Percentiles rank a stretch among this genome's conserved stretches.
phyloP scores from a whole-genome alignment of 2,113 vertebrate genomes.

The Chaenocephalus aceratus region DNA sequence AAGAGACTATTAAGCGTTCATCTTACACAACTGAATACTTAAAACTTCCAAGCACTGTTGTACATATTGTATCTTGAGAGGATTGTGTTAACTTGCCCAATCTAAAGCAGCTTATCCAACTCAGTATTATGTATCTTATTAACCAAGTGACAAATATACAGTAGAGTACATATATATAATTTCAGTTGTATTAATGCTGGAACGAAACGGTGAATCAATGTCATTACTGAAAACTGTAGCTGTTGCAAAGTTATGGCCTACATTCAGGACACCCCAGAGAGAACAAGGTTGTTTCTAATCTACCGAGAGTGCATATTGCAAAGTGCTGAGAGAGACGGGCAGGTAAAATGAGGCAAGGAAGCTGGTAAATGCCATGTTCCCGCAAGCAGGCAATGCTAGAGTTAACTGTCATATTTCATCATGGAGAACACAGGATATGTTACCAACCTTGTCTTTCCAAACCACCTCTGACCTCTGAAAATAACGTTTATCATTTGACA shows the following conservation, averaged over 20 bases:
- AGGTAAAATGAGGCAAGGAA: not conserved
- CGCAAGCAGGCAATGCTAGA: constrained; percentile 15
- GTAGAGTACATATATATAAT: not conserved
- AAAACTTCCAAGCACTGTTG: constrained; percentile 20
- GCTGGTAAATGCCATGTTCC: constrained; percentile 40
- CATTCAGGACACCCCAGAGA: constrained; percentile 14
- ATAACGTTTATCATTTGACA: constrained; percentile 13
- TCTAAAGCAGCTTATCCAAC: constrained; percentile 27
- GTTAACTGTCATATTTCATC: constrained; percentile 23
- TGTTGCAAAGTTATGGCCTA: not conserved
- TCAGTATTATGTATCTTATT: constrained; percentile 50
- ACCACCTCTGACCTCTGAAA: constrained; percentile 7
- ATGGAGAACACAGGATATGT: constrained; percentile 8
- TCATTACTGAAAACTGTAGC: constrained; percentile 11
- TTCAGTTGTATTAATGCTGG: constrained; percentile 5
- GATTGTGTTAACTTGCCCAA: constrained; percentile 23
- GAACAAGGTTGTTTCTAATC: constrained; percentile 26
- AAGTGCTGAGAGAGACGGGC: not conserved
- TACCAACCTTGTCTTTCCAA: not conserved
- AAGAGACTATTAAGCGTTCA: constrained; percentile 9
- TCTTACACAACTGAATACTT: constrained; percentile 25
- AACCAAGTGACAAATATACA: constrained; percentile 40
- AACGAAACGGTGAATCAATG: not conserved
- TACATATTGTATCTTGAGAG: constrained; percentile 44
- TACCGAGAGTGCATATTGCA: constrained; percentile 17